These are phyloP conservation scores for Ophion costatus DNA, from an alignment of 2,888 invertebrate genomes.

Conservation along the genomic window DNA sequence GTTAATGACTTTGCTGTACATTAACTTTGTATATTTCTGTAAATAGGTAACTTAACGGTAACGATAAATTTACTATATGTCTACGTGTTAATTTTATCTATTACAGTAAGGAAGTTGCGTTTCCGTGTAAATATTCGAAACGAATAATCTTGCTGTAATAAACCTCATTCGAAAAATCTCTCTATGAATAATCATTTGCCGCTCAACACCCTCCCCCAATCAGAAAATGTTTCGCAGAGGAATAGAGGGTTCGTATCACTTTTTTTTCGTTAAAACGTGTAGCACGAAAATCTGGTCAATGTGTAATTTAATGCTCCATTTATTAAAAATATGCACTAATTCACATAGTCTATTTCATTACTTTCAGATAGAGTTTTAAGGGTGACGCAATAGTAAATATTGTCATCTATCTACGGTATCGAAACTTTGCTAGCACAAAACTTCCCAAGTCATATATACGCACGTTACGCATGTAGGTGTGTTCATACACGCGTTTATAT, in stretches of 20 bases:
- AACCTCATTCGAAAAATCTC: slow-evolving; percentile 68
- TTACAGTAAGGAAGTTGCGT: slow-evolving; percentile 69
- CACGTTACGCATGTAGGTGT: slow-evolving; percentile 19
- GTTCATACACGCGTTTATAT: neutral
- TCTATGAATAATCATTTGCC: slow-evolving; percentile 18
- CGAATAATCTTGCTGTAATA: slow-evolving; percentile 72
- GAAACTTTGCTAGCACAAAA: slow-evolving; percentile 77
- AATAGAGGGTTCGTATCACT: slow-evolving; percentile 37
- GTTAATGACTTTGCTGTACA: slow-evolving; percentile 72
- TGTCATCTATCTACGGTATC: slow-evolving; percentile 78
- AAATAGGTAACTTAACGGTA: slow-evolving; percentile 72
- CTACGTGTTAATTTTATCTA: slow-evolving; percentile 72
- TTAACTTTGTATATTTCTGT: slow-evolving; percentile 74
- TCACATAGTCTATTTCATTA: slow-evolving; percentile 81
- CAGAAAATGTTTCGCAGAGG: slow-evolving; percentile 4
- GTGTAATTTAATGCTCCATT: slow-evolving; percentile 79
- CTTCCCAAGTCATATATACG: slow-evolving; percentile 78
- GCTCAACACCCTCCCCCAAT: neutral
- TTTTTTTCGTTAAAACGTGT: slow-evolving; percentile 25
- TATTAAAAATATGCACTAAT: slow-evolving; percentile 83
- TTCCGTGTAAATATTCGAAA: slow-evolving; percentile 72
- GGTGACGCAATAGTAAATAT: slow-evolving; percentile 76
- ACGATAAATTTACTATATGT: slow-evolving; percentile 72
- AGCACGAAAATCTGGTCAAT: slow-evolving; percentile 26
- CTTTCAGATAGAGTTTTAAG: slow-evolving; percentile 80